phyloP scores from a whole-genome alignment of 2,113 vertebrate genomes.

The Dendrocopos noguchii region DNA sequence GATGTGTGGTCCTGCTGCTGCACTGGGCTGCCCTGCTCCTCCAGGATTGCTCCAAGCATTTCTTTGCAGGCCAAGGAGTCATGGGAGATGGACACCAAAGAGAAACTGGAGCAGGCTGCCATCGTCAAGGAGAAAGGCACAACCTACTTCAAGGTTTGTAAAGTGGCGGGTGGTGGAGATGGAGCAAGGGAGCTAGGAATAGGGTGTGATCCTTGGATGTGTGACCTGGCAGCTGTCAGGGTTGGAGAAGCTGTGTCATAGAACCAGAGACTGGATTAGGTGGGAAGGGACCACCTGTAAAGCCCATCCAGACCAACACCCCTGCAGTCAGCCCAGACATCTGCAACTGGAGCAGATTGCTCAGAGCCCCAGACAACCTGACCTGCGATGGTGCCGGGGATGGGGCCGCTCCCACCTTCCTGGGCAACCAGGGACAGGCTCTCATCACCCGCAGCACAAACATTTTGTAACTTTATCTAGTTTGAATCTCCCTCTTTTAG shows the following conservation, averaged over 20 bases:
- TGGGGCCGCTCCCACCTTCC: neutral
- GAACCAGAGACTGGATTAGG: neutral
- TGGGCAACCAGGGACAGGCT: neutral
- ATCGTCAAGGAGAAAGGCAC: constrained; percentile 93
- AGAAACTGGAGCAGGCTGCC: constrained; percentile 87
- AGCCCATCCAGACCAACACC: neutral
- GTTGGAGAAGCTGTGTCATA: neutral
- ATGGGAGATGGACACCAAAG: constrained; percentile 96
- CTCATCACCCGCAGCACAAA: neutral
- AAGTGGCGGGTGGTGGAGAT: neutral
- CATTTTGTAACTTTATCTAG: neutral
- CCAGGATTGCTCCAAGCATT: constrained; percentile 29
- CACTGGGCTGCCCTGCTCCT: neutral
- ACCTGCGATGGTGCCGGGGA: neutral
- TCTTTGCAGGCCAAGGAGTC: constrained; percentile 90
- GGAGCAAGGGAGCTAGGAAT: neutral
- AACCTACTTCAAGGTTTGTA: constrained; percentile 91
- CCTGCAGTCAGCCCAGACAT: neutral
- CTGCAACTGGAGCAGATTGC: neutral
- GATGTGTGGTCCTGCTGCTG: accelerated
- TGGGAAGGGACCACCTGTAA: neutral
- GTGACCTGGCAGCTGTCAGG: neutral
- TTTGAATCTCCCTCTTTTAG: neutral
- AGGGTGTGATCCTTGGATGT: accelerated
- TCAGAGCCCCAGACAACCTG: neutral